Percentiles rank a stretch among this genome's conserved stretches.
phyloP scores from a whole-genome alignment of 2,797 vertebrate genomes.

The Podarcis siculus region DNA sequence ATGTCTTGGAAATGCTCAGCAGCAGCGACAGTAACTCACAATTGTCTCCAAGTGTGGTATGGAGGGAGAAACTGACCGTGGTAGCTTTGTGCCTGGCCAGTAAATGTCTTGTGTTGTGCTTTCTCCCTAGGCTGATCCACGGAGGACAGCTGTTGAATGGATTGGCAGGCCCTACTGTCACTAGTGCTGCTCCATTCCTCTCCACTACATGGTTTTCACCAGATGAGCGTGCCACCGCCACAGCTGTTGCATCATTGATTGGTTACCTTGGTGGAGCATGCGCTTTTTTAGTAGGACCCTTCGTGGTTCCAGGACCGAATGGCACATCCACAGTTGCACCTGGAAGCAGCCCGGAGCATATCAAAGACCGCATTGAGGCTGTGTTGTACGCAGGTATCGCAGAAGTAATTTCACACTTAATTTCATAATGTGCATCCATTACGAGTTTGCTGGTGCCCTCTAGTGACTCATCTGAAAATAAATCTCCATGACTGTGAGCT shows the following conservation, averaged over 20 bases:
- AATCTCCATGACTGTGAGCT: not conserved
- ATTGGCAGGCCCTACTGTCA: slow-evolving; percentile 92
- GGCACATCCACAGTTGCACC: slow-evolving; percentile 70
- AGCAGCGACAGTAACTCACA: not conserved
- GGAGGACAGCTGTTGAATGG: slow-evolving; percentile 96
- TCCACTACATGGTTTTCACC: slow-evolving; percentile 98
- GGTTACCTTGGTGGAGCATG: slow-evolving; percentile 88
- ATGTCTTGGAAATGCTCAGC: not conserved
- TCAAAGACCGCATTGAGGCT: slow-evolving; percentile 89
- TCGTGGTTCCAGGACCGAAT: slow-evolving; percentile 92
- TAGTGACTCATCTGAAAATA: slow-evolving; percentile 54
- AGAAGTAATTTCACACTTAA: rapidly evolving
- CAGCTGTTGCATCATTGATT: slow-evolving; percentile 91
- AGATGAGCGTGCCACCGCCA: slow-evolving; percentile 95
- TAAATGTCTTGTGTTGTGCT: slow-evolving; percentile 9
- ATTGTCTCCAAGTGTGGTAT: not conserved
- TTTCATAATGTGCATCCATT: not conserved
- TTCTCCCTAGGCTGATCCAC: slow-evolving; percentile 88
- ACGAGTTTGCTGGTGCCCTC: slow-evolving; percentile 64
- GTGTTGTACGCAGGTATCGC: slow-evolving; percentile 91
- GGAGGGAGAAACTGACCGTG: not conserved
- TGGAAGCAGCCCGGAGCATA: slow-evolving; percentile 70
- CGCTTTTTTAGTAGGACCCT: slow-evolving; percentile 90
- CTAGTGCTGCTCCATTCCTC: slow-evolving; percentile 93
- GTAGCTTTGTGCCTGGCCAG: not conserved